These are phyloP conservation scores for Rhadinocentrus ornatus DNA, from an alignment of 2,797 vertebrate species.

Conservation along the genomic window DNA sequence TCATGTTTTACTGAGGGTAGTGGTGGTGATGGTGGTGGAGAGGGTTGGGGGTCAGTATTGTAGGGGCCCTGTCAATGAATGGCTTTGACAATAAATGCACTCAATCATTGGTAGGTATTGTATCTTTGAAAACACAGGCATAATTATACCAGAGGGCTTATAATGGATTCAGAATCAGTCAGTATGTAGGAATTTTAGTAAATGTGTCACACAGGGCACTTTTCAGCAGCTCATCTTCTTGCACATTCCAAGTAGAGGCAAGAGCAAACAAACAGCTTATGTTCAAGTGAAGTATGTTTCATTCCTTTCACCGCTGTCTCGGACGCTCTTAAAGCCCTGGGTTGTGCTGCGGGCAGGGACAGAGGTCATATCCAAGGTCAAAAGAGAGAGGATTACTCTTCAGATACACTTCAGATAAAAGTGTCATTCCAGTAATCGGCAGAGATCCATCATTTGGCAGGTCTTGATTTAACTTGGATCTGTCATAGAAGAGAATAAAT, in stretches of 20 bases:
- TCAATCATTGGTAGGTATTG: conserved; percentile 55
- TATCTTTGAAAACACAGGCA: conserved; percentile 33
- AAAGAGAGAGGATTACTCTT: conserved; percentile 71
- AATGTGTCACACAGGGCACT: conserved; percentile 44
- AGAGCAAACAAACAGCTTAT: conserved; percentile 78
- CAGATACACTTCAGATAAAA: conserved; percentile 76
- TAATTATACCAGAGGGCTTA: conserved; percentile 27
- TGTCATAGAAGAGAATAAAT: conserved; percentile 16
- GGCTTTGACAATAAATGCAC: conserved; percentile 61
- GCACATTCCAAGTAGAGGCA: conserved; percentile 75
- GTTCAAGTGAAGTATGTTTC: conserved; percentile 73
- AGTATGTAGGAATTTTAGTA: conserved; percentile 14
- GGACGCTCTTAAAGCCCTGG: conserved; percentile 34
- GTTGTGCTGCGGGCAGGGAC: conserved; percentile 38
- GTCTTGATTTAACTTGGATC: not conserved
- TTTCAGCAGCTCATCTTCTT: conserved; percentile 69
- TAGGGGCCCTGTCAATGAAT: conserved; percentile 46
- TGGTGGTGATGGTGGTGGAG: conserved; percentile 21
- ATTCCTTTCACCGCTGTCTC: conserved; percentile 56
- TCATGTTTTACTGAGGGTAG: conserved; percentile 69
- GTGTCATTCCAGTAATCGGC: conserved; percentile 56
- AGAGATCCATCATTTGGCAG: conserved; percentile 52
- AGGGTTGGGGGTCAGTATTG: conserved; percentile 14
- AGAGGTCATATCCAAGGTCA: conserved; percentile 67
- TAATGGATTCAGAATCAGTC: conserved; percentile 36